Evolutionary conservation across 2,888 invertebrate genomes (phyloP), one percentile per base, ranked within the genome.

Genomic region (Parascotia fuliginaria): DNA sequence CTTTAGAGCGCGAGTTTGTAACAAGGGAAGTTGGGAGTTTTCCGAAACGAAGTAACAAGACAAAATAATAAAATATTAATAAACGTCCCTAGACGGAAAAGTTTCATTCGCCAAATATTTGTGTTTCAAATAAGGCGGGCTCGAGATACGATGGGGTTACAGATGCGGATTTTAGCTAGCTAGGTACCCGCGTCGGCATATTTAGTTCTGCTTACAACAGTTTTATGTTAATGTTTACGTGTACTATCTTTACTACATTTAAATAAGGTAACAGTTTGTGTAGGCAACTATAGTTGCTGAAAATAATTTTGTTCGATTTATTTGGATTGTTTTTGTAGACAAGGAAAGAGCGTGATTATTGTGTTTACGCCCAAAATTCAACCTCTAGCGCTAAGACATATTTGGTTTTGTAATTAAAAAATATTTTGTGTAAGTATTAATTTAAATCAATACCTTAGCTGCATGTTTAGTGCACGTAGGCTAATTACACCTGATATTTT

Each of bases 51-150:
- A 78, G 84, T 79, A 83, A 88, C 89, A 90, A 92, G 91, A 92
- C 91, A 92, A 90, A 91, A 92, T 92, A 92, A 92, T 92, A 92
- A 90, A 92, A 92, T 91, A 92, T 92, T 91, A 92, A 92, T 92
- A 92, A 89, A 81, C 83, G 89, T 85, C 78, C 79, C 82, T 85
- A 88, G 89, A 89, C 85, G 84, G 71, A 88, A 90, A 92, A 92
- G 89, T 92, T 91, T 86, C 84, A 83, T 84, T 75, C 69, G 61
- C 77, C 85, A 90, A 92, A 92, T 92, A 90, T 92, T 92, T 92
- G 89, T 90, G 85, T 92, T 92, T 89, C 73, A 92, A 92, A 92
- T 92, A 91, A 91, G 81, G 80, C 77, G 74, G 66, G 81, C 76
- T 77, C 66, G 84, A 86, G 88, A 89, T 88, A 87, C 84, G 81